These are phyloP conservation scores for Leptinotarsa tumamoca DNA, from an alignment of 2,888 invertebrate genomes.

Conservation along the genomic window DNA sequence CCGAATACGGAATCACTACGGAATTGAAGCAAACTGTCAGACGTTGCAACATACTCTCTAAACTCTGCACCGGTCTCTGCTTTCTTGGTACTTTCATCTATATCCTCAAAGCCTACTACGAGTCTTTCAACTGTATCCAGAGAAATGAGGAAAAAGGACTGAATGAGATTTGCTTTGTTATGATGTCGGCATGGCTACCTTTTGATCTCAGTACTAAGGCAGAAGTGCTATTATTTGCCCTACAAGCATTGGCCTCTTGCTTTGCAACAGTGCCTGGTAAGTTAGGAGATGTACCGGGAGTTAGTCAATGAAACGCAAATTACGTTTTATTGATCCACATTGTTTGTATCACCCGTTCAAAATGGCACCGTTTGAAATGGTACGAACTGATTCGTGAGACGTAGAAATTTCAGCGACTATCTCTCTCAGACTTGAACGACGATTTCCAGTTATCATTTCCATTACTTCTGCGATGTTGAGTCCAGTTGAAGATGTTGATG, in stretches of 20 bases:
- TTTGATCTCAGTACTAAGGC: not conserved
- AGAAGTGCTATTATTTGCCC: not conserved
- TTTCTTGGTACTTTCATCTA: conserved; percentile 1
- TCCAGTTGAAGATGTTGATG: too few relatives aligned
- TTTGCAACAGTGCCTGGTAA: not conserved
- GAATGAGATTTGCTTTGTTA: conserved; percentile 41
- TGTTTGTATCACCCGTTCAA: too few relatives aligned
- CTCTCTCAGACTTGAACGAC: too few relatives aligned
- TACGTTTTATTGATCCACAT: too few relatives aligned
- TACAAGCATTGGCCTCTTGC: not conserved
- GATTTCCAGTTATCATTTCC: too few relatives aligned
- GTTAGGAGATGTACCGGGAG: not conserved
- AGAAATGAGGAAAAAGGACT: conserved; percentile 32
- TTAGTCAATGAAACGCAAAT: too few relatives aligned
- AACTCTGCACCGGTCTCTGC: not conserved
- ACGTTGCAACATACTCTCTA: not conserved
- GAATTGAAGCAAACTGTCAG: not conserved
- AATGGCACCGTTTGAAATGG: too few relatives aligned
- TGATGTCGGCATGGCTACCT: conserved; percentile 43
- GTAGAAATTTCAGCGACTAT: too few relatives aligned
- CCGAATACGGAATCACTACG: not conserved
- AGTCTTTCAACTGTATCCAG: conserved; percentile 34
- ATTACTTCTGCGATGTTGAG: too few relatives aligned
- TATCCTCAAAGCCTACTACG: conserved; percentile 19
- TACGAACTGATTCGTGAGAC: too few relatives aligned